Percentiles rank a stretch among this genome's conserved stretches.
Evolutionary conservation across 2,113 vertebrate genomes (phyloP).

Genomic region (Platanista minor): DNA sequence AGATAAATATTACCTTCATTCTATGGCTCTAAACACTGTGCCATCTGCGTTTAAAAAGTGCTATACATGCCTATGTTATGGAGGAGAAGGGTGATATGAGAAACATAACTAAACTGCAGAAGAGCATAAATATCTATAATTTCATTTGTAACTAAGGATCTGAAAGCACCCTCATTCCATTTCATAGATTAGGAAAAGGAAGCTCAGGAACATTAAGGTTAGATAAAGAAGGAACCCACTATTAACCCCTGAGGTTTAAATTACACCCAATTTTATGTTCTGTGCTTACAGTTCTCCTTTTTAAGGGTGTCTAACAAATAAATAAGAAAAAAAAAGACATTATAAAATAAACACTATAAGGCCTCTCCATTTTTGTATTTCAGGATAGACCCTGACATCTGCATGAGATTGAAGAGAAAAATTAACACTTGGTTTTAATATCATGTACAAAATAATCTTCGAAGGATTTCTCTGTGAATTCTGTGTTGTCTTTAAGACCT

Average conservation of each 20-base stretch:
- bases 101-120: constrained; percentile 24
- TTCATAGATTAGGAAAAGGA: constrained; percentile 34
- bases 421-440: not conserved
- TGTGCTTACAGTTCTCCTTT: not conserved
- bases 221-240: not conserved
- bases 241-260: constrained; percentile 18
- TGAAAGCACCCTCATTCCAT: constrained; percentile 26
- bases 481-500: not conserved
- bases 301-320: not conserved
- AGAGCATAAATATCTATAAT: constrained; percentile 55
- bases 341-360: not conserved
- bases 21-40: constrained; percentile 41
- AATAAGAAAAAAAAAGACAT: not conserved
- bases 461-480: not conserved
- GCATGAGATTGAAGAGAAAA: not conserved
- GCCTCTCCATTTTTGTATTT: not conserved
- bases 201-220: not conserved
- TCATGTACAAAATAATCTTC: not conserved
- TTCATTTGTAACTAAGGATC: constrained; percentile 48
- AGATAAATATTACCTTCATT: constrained; percentile 71
- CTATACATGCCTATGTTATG: constrained; percentile 8
- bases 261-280: constrained; percentile 12
- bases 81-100: constrained; percentile 31
- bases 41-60: constrained; percentile 65
- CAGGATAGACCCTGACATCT: not conserved